Percentiles rank a stretch among this genome's conserved stretches.
These are phyloP conservation scores for Drosophila quadrilineata DNA, from an alignment of 1,140 invertebrate species.

Conservation along the genomic window DNA sequence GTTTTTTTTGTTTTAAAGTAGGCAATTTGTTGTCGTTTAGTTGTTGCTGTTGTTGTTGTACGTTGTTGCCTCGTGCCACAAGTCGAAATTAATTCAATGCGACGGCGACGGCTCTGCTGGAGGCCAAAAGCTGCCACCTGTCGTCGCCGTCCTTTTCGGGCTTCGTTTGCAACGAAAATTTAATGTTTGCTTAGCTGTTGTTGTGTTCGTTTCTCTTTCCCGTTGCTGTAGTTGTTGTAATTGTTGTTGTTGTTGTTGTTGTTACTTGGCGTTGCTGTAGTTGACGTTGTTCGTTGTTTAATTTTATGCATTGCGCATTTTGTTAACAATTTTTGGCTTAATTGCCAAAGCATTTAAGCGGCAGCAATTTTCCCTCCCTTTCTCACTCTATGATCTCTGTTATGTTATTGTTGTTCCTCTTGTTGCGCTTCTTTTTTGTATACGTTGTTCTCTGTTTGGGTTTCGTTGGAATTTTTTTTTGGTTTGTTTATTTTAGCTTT, in stretches of 20 bases:
- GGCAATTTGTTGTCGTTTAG: neutral
- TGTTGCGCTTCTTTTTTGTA: constrained; percentile 1
- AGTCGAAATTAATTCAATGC: constrained; percentile 54
- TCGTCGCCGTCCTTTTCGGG: constrained; percentile 50
- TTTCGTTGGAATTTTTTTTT: constrained; percentile 15
- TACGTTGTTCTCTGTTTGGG: neutral
- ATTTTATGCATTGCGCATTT: constrained; percentile 67
- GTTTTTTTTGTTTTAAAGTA: constrained; percentile 13
- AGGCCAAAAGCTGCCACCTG: constrained; percentile 50
- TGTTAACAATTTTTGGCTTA: constrained; percentile 62
- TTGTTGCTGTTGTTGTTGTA: constrained; percentile 18
- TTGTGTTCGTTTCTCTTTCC: constrained; percentile 6
- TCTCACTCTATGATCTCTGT: no score
- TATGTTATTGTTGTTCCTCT: constrained; percentile 18
- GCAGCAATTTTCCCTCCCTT: constrained; percentile 25
- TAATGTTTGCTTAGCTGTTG: constrained; percentile 28
- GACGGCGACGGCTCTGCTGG: constrained; percentile 38
- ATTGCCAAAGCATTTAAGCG: constrained; percentile 63
- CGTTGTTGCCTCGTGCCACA: neutral
- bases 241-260: constrained; percentile 23
- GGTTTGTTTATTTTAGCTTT: constrained; percentile 52
- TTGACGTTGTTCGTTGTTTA: constrained; percentile 45
- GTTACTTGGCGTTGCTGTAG: constrained; percentile 12
- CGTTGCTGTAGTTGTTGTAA: constrained; percentile 16
- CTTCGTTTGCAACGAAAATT: neutral